Percentiles rank a stretch among this genome's conserved stretches.
Evolutionary conservation across 1,140 invertebrate species (phyloP).

Genomic region (Dysdera silvatica): DNA sequence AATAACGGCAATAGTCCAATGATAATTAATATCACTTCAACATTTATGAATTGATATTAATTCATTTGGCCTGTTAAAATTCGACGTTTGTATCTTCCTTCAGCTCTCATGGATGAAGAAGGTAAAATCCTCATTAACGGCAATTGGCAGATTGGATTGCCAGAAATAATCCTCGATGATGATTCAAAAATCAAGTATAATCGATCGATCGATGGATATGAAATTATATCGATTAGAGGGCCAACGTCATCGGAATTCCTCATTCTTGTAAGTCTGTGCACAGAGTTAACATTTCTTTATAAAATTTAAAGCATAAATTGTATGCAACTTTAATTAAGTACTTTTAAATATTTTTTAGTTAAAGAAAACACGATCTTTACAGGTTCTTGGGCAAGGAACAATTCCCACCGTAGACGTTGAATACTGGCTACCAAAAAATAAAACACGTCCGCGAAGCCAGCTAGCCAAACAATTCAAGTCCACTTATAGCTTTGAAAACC

Average conservation of each 20-base stretch:
- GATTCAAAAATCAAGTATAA: constrained; percentile 28
- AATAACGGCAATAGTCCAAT: too few relatives aligned
- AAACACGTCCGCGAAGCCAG: background rate
- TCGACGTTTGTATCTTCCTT: background rate
- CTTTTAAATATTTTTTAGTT: background rate
- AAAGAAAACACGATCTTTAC: background rate
- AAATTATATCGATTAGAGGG: background rate
- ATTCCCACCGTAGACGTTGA: constrained; percentile 19
- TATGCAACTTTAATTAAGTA: background rate
- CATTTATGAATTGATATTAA: background rate
- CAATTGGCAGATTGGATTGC: constrained; percentile 32
- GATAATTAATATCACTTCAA: too few relatives aligned
- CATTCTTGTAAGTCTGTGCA: background rate
- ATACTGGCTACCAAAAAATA: constrained; percentile 17
- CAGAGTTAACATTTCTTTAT: background rate
- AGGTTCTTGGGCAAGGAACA: constrained; percentile 15
- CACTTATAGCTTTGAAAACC: too few relatives aligned
- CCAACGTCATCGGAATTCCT: background rate
- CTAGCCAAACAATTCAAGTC: too few relatives aligned
- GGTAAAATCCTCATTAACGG: constrained; percentile 29
- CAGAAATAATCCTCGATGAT: constrained; percentile 26
- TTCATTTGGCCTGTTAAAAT: background rate
- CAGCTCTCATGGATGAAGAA: constrained; percentile 11
- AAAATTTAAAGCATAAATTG: background rate
- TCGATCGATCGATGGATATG: constrained; percentile 4